These are phyloP conservation scores for Rhabdomys dilectus DNA, from an alignment of 2,113 vertebrate species.

Conservation along the genomic window DNA sequence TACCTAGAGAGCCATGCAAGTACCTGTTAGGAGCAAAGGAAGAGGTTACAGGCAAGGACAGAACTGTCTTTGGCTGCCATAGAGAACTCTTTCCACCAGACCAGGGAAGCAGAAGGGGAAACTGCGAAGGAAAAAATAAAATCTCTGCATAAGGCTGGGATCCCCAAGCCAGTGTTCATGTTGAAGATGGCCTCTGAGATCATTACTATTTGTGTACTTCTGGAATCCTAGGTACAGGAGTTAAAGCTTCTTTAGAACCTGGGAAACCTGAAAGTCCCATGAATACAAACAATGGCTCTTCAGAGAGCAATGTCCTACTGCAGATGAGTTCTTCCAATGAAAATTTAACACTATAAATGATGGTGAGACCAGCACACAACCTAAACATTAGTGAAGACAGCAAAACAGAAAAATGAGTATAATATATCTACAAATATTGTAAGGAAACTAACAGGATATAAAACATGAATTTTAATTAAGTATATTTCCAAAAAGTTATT, in stretches of 20 bases:
- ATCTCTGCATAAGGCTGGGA: background rate
- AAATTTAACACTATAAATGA: background rate
- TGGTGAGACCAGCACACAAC: background rate
- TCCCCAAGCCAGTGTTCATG: background rate
- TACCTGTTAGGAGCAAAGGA: too few species aligned
- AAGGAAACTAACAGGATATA: background rate
- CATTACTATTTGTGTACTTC: background rate
- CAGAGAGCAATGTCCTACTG: background rate
- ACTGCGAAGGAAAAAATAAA: too few species aligned
- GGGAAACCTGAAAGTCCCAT: background rate
- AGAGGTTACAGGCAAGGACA: background rate
- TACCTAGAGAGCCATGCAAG: background rate
- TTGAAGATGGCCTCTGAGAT: background rate
- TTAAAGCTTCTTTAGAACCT: background rate
- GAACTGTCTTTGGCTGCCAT: background rate
- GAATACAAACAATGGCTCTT: background rate
- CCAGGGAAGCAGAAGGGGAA: too few species aligned
- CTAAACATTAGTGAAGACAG: background rate
- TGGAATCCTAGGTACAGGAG: background rate
- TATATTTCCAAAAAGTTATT: background rate
- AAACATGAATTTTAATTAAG: background rate
- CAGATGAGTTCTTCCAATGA: background rate
- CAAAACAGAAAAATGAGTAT: background rate
- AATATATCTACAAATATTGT: background rate
- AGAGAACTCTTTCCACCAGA: background rate